Evolutionary conservation across 37 sponge, comb jelly and placozoan species (phyloP), one percentile per base, ranked within the genome.

Genomic region (Beroe ovata): DNA sequence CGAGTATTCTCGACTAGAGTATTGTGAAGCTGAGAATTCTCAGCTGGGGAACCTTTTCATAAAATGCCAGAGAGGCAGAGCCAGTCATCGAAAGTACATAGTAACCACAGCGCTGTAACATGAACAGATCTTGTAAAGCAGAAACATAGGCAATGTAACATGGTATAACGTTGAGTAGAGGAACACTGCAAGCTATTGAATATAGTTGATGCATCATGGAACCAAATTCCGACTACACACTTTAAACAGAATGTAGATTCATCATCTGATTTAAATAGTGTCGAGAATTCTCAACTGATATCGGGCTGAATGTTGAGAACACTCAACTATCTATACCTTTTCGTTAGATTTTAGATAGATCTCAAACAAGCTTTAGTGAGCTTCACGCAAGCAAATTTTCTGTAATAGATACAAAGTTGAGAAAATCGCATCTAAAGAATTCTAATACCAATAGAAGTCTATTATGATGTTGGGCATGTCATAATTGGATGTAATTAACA

Each of bases 261-360:
- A n/a, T n/a, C n/a, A n/a, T n/a, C n/a, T n/a, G n/a, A n/a, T n/a
- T n/a, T n/a, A n/a, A n/a, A n/a, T n/a, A 32, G 30, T 66, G 69
- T 66, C 34, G 69, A 66, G 69, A 30, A 66, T 66, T 25, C 69
- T 66, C 69, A 66, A 66, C 69, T 14, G 69, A 29, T 66, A 26
- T 18, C 35, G 69, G 69, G 14, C 34, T 66, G 2, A 1, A 66
- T 47, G 54, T 66, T 66, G 69, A 66, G 69, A 30, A 16, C 69
- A 32, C 69, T 66, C 69, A 66, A 66, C 69, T 29, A 32, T 25
- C 32, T 66, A 29, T 29, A 30, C 69, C 69, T 66, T 66, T 66
- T 66, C 69, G 69, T 66, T 66, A 66, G 69, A 66, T 66, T 66
- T 66, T 66, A 66, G 69, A 66, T 30, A 66, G 69, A 66, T 66